Base-by-base conservation (phyloP, 1,140 invertebrate species). In the Parapsyche elsis region DNA sequence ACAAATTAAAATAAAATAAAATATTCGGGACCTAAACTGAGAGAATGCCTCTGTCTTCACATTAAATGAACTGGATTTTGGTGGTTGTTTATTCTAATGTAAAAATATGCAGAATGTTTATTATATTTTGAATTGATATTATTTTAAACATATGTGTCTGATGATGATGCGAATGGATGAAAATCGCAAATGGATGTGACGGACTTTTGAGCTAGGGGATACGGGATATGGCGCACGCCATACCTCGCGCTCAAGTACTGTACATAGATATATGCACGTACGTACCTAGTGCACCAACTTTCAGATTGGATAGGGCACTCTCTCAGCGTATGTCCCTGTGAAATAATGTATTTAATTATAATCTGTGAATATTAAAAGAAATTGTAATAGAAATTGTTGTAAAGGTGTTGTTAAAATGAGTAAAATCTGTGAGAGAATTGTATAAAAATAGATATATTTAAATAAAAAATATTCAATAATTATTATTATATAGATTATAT, bases 401-500 rank as follows among this genome's bases (percentile, higher is more conserved):
- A 75, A 74, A 76, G 73, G 73, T 75, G 79, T 80, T 57, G 19
- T 75, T 49, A 80, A 80, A 80, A 80, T 80, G 79, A 75, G 44
- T 80, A 67, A 80, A 80, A 80, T 75, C 49, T 75, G 76, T 70
- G 67, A 81, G n/a, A 78, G 24, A 81, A 57, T 76, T 21, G 14
- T 71, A 81, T 67, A 81, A 79, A 79, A 74, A 30, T 79, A 81
- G n/a, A 81, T 53, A 16, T 53, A 53, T 53, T 14, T 2, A 53
- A 14, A 53, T 53, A 16, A 14, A 86, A 84, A 86, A 84, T 84
- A 84, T 86, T 84, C 82, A 85, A 86, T 88, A 84, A 85, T 86
- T 82, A 83, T 81, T 81, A 87, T 86, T 87, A 89, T 87, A 88
- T 87, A 88, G 88, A 85, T 86, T 85, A 86, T 85, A 88, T 89